These are phyloP conservation scores for Caenorhabditis becei DNA, from an alignment of 2,888 invertebrate genomes.

Conservation along the genomic window DNA sequence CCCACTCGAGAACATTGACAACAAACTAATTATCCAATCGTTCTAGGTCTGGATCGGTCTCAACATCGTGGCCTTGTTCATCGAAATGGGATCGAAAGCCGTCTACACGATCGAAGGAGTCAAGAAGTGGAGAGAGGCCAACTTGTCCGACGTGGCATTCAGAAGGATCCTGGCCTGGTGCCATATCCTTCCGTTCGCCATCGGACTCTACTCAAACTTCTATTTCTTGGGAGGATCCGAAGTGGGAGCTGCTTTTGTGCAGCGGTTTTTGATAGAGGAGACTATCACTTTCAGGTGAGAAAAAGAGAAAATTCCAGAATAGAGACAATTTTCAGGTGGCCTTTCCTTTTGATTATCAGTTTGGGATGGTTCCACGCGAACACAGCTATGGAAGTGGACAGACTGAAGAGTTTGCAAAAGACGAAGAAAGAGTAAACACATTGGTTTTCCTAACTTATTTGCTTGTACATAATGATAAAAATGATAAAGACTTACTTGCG, in stretches of 20 bases:
- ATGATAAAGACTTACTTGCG: conserved; percentile 73
- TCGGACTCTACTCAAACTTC: conserved; percentile 81
- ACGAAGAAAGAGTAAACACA: conserved; percentile 38
- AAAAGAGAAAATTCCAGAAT: neutral
- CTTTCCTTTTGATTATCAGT: conserved; percentile 77
- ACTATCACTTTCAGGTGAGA: conserved; percentile 75
- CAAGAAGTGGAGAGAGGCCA: conserved; percentile 70
- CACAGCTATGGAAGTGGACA: conserved; percentile 76
- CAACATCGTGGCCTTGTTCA: conserved; percentile 82
- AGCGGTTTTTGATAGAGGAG: conserved; percentile 80
- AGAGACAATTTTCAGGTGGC: conserved; percentile 68
- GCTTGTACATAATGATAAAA: conserved; percentile 5
- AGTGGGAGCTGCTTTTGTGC: conserved; percentile 80
- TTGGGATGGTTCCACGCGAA: conserved; percentile 80
- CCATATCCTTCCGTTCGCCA: conserved; percentile 80
- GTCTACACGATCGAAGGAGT: conserved; percentile 75
- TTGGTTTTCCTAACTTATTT: conserved; percentile 4
- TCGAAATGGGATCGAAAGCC: conserved; percentile 81
- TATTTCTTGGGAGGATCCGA: conserved; percentile 80
- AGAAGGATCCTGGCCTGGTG: conserved; percentile 78
- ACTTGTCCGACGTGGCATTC: conserved; percentile 76
- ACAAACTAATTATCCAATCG: conserved; percentile 9
- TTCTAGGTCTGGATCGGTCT: conserved; percentile 82
- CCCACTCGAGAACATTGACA: neutral
- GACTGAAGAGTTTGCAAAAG: conserved; percentile 57